Evolutionary conservation across 2,113 vertebrate genomes (phyloP), one percentile per base, ranked within the genome.

Genomic region (Hystrix brachyura): DNA sequence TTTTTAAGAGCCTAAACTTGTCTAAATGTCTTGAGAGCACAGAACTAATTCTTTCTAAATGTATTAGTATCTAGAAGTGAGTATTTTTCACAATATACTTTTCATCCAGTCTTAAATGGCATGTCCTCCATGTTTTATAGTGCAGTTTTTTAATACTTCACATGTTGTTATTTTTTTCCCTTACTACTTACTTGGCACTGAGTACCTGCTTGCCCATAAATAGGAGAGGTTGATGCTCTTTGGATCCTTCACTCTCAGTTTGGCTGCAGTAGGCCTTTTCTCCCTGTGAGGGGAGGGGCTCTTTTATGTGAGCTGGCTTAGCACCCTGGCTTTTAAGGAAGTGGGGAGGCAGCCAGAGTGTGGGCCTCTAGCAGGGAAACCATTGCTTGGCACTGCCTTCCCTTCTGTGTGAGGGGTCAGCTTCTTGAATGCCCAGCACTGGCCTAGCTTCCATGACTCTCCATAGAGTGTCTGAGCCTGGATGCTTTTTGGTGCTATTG

Each of bases 241-340:
- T 76, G 62, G 82, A 82, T 69, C 14, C 65, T 32, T 93, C 21
- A 27, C 32, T 43, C 32, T 81, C 48, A 85, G 10, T 51, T 38
- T 90, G 79, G 92, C 43, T 84, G 81, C 57, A 60, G 72, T 51
- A 84, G 43, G 7, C 38, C 90, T 90, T 87, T 83, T 34, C 89
- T 92, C 27, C 74, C 43, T n/a, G 12, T 18, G 83, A 89, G 64
- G 72, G 34, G 43, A 89, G 71, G 72, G 85, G 2, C 43, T 92
- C 23, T 91, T 74, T 71, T 46, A 21, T 80, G 81, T 87, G 87
- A 81, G 57, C 19, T 67, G 72, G 72, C 59, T 83, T 69, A 85
- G 79, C 60, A 95, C 55, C 19, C 43, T 29, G 34, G n/a, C 15
- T 38, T 80, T 92, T 90, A 53, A 21, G 74, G 46, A 79, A 76